Conservation (phyloP, 1,140 invertebrate genomes). For the Popillia japonica region DNA sequence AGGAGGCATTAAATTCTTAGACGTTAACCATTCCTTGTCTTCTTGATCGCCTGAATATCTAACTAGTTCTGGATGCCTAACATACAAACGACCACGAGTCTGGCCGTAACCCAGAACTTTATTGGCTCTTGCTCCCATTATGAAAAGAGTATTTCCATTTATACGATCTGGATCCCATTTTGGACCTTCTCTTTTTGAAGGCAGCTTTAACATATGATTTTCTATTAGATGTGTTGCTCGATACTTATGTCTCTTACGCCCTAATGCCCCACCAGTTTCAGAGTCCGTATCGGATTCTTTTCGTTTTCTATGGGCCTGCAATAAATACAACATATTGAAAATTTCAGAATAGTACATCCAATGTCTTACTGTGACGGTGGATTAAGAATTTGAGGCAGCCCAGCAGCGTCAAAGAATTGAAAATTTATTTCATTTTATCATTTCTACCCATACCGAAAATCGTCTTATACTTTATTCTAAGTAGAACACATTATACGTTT, state of each 20-base stretch:
- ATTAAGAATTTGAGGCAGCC: too few relatives aligned
- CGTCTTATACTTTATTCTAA: too few relatives aligned
- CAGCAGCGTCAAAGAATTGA: too few relatives aligned
- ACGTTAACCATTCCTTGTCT: constrained; percentile 84
- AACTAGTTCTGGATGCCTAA: constrained; percentile 76
- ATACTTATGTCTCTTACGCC: constrained; percentile 59
- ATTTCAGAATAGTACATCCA: too few relatives aligned
- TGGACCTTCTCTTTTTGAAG: constrained; percentile 59
- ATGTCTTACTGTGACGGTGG: too few relatives aligned
- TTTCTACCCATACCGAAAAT: too few relatives aligned
- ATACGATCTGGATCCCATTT: constrained; percentile 81
- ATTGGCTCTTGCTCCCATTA: constrained; percentile 80
- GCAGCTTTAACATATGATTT: constrained; percentile 53
- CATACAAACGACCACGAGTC: constrained; percentile 77
- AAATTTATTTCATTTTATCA: too few relatives aligned
- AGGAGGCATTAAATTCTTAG: constrained; percentile 77
- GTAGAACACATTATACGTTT: too few relatives aligned
- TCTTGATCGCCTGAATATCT: constrained; percentile 81
- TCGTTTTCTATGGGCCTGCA: constrained; percentile 62
- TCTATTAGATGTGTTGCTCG: constrained; percentile 46
- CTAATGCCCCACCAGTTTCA: constrained; percentile 60
- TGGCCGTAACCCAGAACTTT: constrained; percentile 81
- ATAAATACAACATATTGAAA: too few relatives aligned
- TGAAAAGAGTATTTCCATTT: constrained; percentile 74
- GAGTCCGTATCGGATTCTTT: constrained; percentile 71